phyloP scores from a whole-genome alignment of 53 echinoderm and acorn worm species.

The Glandiceps talaboti region DNA sequence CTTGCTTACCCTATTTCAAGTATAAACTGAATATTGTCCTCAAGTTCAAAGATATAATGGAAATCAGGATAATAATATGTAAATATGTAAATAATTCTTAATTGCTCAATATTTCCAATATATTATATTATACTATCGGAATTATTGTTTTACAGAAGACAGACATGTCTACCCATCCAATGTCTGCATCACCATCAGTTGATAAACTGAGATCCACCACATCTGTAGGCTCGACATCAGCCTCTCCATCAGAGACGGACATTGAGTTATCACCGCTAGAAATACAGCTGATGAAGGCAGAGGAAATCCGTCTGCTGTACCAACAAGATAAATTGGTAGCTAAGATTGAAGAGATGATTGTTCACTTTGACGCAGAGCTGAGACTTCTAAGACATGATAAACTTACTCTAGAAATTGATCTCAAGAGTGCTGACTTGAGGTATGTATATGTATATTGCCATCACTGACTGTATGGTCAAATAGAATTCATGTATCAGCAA shows the following conservation, averaged over 20 bases:
- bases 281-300: slow-evolving; percentile 56
- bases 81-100: too few species aligned
- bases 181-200: slow-evolving; percentile 26
- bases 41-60: too few species aligned
- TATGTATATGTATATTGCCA: too few species aligned
- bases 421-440: slow-evolving; percentile 93
- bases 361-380: slow-evolving; percentile 82
- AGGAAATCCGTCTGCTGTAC: slow-evolving; percentile 56
- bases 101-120: too few species aligned
- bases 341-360: slow-evolving; percentile 40
- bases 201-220: slow-evolving; percentile 16
- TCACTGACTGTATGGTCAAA: too few species aligned
- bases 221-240: background rate
- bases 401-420: slow-evolving; percentile 65
- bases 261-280: slow-evolving; percentile 45
- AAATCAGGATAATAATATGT: too few species aligned
- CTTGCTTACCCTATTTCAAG: too few species aligned
- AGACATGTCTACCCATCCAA: slow-evolving; percentile 19
- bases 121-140: too few species aligned
- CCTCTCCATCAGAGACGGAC: slow-evolving; percentile 7
- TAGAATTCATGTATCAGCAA: too few species aligned
- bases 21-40: too few species aligned
- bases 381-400: slow-evolving; percentile 80
- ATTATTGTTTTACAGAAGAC: slow-evolving; percentile 9
- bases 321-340: slow-evolving; percentile 52